Percentiles rank a stretch among this genome's conserved stretches.
Evolutionary conservation across 2,797 vertebrate species (phyloP).

Genomic region (Notamacropus eugenii): DNA sequence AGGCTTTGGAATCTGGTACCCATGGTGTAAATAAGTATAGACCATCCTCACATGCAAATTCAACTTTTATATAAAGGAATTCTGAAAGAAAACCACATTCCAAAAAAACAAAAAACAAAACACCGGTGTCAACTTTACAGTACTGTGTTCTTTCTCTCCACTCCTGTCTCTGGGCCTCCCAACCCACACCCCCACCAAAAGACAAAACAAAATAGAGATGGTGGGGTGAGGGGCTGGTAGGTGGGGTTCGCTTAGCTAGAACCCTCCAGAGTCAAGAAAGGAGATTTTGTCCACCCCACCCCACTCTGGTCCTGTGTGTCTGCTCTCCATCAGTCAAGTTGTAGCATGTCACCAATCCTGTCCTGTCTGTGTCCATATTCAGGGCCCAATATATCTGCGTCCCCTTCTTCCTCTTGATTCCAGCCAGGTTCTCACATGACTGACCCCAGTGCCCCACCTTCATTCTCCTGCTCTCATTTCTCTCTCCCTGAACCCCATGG

Average conservation of each 20-base stretch:
- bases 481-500: background rate
- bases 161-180: background rate
- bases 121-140: background rate
- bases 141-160: background rate
- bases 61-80: background rate
- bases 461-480: background rate
- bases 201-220: background rate
- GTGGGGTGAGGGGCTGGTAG: background rate
- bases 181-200: no score
- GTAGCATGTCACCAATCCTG: background rate
- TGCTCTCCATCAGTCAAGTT: background rate
- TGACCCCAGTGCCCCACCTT: background rate
- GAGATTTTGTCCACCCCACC: background rate
- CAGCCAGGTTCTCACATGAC: background rate
- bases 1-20: background rate
- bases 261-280: background rate
- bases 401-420: background rate
- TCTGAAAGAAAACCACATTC: background rate
- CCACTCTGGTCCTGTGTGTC: background rate
- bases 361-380: background rate
- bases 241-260: background rate
- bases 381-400: background rate
- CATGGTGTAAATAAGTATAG: background rate
- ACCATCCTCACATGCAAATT: background rate
- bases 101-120: background rate